phyloP scores from a whole-genome alignment of 2,113 vertebrate genomes.

The Gymnarchus niloticus region DNA sequence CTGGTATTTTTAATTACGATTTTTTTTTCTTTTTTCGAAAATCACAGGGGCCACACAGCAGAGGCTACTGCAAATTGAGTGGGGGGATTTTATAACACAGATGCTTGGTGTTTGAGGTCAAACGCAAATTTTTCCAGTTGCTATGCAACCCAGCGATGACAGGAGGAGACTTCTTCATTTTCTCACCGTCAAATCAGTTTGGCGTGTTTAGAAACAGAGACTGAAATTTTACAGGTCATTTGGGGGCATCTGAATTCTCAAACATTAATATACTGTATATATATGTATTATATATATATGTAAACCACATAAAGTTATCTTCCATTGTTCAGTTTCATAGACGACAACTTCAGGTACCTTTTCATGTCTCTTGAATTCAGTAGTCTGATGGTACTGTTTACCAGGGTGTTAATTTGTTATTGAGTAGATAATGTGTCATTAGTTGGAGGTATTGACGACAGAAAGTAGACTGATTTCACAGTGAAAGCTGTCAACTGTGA shows the following conservation, averaged over 20 bases:
- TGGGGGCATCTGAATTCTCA: neutral
- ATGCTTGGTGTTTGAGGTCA: neutral
- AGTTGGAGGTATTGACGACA: neutral
- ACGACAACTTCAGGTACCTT: neutral
- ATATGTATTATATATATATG: neutral
- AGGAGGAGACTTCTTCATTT: neutral
- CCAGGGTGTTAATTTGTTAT: neutral
- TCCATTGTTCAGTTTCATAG: neutral
- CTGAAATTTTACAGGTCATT: neutral
- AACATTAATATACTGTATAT: too few species aligned
- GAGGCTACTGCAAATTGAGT: neutral
- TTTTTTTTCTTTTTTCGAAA: neutral
- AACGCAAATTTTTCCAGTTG: neutral
- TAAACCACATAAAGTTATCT: neutral
- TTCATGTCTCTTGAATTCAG: conserved; percentile 2
- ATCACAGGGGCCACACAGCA: neutral
- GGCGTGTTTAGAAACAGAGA: neutral
- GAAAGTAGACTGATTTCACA: neutral
- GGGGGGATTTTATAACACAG: neutral
- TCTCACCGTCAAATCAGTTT: neutral
- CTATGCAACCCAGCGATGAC: neutral
- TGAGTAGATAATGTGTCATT: neutral
- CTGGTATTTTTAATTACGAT: neutral
- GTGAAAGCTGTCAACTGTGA: neutral
- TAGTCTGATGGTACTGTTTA: neutral